Percentiles rank a stretch among this genome's conserved stretches.
These are phyloP conservation scores for Platichthys stellatus DNA, from an alignment of 2,113 vertebrate species.

Conservation along the genomic window DNA sequence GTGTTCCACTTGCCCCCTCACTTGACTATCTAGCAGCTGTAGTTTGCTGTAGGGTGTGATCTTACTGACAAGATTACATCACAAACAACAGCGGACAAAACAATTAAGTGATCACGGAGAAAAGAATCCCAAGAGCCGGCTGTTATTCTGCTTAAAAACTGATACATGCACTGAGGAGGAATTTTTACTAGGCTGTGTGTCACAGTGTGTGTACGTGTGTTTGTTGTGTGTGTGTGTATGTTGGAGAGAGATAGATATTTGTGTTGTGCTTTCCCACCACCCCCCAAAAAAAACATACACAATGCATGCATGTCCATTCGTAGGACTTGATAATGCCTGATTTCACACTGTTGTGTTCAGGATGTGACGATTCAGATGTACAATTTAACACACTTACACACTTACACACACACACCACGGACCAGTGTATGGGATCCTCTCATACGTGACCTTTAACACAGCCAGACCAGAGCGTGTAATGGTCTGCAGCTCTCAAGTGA, in stretches of 20 bases:
- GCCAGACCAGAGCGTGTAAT: slow-evolving; percentile 70
- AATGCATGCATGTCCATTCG: slow-evolving; percentile 8
- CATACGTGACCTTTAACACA: slow-evolving; percentile 76
- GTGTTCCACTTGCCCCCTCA: slow-evolving; percentile 48
- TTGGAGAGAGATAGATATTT: neutral
- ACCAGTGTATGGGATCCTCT: slow-evolving; percentile 59
- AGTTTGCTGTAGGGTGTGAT: slow-evolving; percentile 53
- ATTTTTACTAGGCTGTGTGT: neutral
- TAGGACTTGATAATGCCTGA: slow-evolving; percentile 1
- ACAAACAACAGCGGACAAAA: slow-evolving; percentile 50
- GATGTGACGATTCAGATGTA: slow-evolving; percentile 29
- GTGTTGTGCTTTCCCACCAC: slow-evolving; percentile 13
- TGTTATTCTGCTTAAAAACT: slow-evolving; percentile 10
- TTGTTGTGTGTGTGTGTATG: neutral
- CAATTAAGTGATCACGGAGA: slow-evolving; percentile 50
- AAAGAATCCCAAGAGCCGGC: slow-evolving; percentile 30
- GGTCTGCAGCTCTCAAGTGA: slow-evolving; percentile 70
- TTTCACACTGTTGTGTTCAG: neutral
- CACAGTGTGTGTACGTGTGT: neutral
- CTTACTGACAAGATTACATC: slow-evolving; percentile 36
- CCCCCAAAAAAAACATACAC: slow-evolving; percentile 12
- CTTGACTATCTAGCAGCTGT: slow-evolving; percentile 63
- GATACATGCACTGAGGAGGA: neutral
- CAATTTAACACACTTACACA: slow-evolving; percentile 10
- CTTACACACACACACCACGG: slow-evolving; percentile 24